phyloP scores from a whole-genome alignment of 2,113 vertebrate species.

The Hyaena hyaena region DNA sequence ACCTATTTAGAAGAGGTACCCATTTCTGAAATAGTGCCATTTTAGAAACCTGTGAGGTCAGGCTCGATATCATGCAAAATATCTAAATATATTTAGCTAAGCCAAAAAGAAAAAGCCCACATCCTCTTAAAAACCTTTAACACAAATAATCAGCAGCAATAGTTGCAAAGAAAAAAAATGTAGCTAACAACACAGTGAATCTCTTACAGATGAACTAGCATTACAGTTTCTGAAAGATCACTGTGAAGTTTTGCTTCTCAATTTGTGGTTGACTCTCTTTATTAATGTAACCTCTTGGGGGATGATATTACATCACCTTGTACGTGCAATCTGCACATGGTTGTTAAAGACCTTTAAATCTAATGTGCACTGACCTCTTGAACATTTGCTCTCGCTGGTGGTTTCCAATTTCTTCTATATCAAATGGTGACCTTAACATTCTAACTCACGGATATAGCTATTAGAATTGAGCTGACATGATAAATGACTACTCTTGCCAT shows the following conservation, averaged over 20 bases:
- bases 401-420: conserved; percentile 65
- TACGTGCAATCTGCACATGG: background rate
- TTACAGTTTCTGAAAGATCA: conserved; percentile 57
- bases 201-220: conserved; percentile 34
- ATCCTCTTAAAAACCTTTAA: background rate
- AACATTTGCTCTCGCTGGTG: conserved; percentile 60
- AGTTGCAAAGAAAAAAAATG: conserved; percentile 9
- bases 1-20: background rate
- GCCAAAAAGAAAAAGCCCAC: background rate
- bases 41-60: background rate
- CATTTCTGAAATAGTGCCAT: background rate
- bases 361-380: conserved; percentile 60
- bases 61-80: background rate
- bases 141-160: conserved; percentile 50
- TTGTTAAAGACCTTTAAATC: conserved; percentile 72
- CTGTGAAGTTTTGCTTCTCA: conserved; percentile 55
- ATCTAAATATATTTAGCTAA: background rate
- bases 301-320: conserved; percentile 27
- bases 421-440: conserved; percentile 73
- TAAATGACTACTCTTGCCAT: conserved; percentile 63
- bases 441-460: conserved; percentile 60
- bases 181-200: background rate
- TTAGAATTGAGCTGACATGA: conserved; percentile 66
- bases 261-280: conserved; percentile 52
- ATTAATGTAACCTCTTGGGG: conserved; percentile 28